Evolutionary conservation across 2,888 invertebrate species (phyloP).

Genomic region (Apodemia zela): DNA sequence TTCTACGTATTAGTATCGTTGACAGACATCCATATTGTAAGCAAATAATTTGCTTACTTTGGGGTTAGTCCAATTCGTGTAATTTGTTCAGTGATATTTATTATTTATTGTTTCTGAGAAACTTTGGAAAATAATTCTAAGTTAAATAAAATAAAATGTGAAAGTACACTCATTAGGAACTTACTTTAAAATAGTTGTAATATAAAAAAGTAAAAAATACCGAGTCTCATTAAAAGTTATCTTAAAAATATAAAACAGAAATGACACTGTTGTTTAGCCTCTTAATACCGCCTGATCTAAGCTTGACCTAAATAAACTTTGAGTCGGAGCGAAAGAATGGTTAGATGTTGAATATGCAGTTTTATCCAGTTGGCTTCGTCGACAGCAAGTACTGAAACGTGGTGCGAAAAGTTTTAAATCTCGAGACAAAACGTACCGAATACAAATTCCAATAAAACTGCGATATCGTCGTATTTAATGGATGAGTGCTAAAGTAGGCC

Average conservation of each 20-base stretch:
- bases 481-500: slow-evolving; percentile 39
- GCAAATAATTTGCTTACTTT: too few relatives aligned
- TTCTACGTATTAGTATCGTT: too few relatives aligned
- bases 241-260: not conserved
- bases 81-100: too few relatives aligned
- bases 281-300: slow-evolving; percentile 63
- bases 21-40: too few relatives aligned
- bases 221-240: slow-evolving; percentile 5
- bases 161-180: too few relatives aligned
- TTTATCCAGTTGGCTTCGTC: slow-evolving; percentile 68
- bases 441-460: slow-evolving; percentile 58
- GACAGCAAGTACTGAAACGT: slow-evolving; percentile 58
- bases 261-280: slow-evolving; percentile 12
- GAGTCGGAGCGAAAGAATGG: slow-evolving; percentile 62
- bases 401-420: slow-evolving; percentile 63
- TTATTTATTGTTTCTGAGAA: too few relatives aligned
- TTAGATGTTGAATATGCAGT: slow-evolving; percentile 50
- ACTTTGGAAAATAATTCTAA: too few relatives aligned
- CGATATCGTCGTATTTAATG: slow-evolving; percentile 46
- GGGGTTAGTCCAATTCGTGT: too few relatives aligned
- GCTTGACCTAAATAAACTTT: slow-evolving; percentile 74
- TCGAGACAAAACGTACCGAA: slow-evolving; percentile 54
- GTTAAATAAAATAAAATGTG: too few relatives aligned
- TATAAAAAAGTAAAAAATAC: not conserved
- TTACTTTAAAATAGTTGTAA: too few relatives aligned